A percentile compares a stretch with the other conserved stretches of the same genome.
Evolutionary conservation across 2,888 invertebrate species (phyloP).

Genomic region (Eupsilia transversa): DNA sequence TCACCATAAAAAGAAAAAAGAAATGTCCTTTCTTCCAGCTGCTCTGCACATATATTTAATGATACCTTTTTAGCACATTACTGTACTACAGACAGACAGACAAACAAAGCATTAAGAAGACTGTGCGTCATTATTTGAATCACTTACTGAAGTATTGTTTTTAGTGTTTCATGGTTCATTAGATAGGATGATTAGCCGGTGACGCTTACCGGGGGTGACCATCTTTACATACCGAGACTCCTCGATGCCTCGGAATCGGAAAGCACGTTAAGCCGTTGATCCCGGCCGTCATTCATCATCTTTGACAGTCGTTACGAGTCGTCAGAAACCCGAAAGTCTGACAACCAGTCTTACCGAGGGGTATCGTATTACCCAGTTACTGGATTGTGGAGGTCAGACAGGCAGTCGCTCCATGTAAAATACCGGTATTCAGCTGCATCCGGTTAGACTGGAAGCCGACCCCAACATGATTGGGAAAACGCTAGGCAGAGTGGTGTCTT

Average conservation of each 20-base stretch:
- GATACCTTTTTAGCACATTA: slow-evolving; percentile 60
- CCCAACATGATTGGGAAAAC: no score
- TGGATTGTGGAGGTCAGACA: no score
- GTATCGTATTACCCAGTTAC: no score
- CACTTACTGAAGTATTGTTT: slow-evolving; percentile 52
- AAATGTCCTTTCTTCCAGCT: slow-evolving; percentile 35
- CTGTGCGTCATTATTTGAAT: slow-evolving; percentile 63
- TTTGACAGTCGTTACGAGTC: neutral
- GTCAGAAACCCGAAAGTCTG: neutral
- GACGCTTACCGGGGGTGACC: no score
- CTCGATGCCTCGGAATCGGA: no score
- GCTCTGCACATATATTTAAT: slow-evolving; percentile 53
- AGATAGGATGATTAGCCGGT: slow-evolving; percentile 4
- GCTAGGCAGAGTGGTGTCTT: no score
- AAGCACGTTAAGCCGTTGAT: neutral
- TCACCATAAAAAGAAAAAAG: slow-evolving; percentile 35
- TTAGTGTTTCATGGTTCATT: slow-evolving; percentile 19
- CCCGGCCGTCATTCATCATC: neutral
- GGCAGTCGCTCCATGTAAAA: no score
- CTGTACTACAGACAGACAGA: slow-evolving; percentile 54
- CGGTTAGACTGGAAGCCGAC: no score
- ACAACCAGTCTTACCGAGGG: neutral
- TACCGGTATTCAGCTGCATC: no score
- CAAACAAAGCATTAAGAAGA: slow-evolving; percentile 50
- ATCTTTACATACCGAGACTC: no score